A percentile compares a stretch with the other conserved stretches of the same genome.
These are phyloP conservation scores for Volucella inflata DNA, from an alignment of 2,888 invertebrate genomes.

Conservation along the genomic window DNA sequence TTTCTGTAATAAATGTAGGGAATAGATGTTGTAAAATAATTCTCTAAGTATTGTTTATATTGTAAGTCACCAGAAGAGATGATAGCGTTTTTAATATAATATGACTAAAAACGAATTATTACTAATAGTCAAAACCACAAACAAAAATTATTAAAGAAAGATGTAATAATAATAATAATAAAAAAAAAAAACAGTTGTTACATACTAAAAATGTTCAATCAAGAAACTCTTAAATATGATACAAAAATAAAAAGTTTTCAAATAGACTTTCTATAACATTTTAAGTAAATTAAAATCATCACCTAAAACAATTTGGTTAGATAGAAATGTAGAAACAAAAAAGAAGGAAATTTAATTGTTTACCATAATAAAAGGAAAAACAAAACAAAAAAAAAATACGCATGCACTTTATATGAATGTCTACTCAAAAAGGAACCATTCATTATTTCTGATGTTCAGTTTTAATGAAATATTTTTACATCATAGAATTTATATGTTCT, in stretches of 20 bases:
- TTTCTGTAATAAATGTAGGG: too few relatives aligned
- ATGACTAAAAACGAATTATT: too few relatives aligned
- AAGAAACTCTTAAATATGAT: conserved; percentile 26
- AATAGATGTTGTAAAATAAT: too few relatives aligned
- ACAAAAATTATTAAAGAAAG: too few relatives aligned
- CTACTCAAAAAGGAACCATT: conserved; percentile 72
- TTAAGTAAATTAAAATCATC: conserved; percentile 14
- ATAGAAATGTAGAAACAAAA: conserved; percentile 32
- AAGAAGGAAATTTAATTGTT: conserved; percentile 10
- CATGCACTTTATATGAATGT: conserved; percentile 69
- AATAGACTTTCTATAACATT: conserved; percentile 24
- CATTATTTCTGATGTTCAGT: conserved; percentile 48
- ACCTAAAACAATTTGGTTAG: not conserved
- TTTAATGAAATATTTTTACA: conserved; percentile 59
- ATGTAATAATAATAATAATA: conserved; percentile 10
- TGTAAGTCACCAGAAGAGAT: too few relatives aligned
- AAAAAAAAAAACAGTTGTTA: conserved; percentile 28
- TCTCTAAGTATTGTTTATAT: too few relatives aligned
- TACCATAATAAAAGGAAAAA: not conserved
- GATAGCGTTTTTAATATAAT: too few relatives aligned
- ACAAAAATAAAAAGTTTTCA: conserved; percentile 9
- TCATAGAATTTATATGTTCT: conserved; percentile 29
- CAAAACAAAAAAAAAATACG: conserved; percentile 68
- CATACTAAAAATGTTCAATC: too few relatives aligned
- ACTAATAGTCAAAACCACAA: too few relatives aligned